Evolutionary conservation across 2,113 vertebrate genomes (phyloP), one percentile per base, ranked within the genome.

Genomic region (Taurulus bubalis): DNA sequence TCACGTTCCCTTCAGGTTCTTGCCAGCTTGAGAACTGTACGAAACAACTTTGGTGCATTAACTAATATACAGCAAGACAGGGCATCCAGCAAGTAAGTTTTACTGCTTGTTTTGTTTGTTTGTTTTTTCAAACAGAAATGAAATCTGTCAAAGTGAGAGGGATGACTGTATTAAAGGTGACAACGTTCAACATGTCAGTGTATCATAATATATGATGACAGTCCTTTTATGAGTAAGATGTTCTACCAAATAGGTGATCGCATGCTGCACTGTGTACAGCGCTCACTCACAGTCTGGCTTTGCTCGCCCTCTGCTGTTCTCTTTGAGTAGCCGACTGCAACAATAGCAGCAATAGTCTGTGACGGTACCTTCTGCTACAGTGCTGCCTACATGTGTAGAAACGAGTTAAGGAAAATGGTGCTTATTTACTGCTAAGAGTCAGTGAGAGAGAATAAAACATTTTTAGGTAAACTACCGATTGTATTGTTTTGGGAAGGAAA

Each of bases 11-110:
- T 90, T 18, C 87, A 99, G 98, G 98, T 99, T 91, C 96, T 99
- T 89, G 98, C 98, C 80, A 99, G 98, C 92, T 95, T 99, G 85
- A 96, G 98, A 94, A 99, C 98, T 85, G 98, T 99, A 91, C 95
- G 98, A 90, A 99, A 98, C 94, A 99, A 99, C 92, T 99, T 99
- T 93, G 97, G 98, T 94, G 97, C 97, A 89, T 95, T 99, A 95
- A 99, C 98, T 80, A 99, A 99, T 91, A 92, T 99, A 89, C 97
- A 97, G 89, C 97, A 97, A 95, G 98, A 99, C 78, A 94, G 97
- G 89, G 93, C 97, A 78, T 96, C 97, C 56, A 99, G 95, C 95
- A 99, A 99, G 98, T 99, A 92, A 96, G 98, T 95, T 53, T 5
- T 55, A 6, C 24, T 42, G 1, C 16, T 47, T 20, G 38, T n/a